Base-by-base conservation (phyloP, 2,797 vertebrate species). In the Catostomus latipinnis region DNA sequence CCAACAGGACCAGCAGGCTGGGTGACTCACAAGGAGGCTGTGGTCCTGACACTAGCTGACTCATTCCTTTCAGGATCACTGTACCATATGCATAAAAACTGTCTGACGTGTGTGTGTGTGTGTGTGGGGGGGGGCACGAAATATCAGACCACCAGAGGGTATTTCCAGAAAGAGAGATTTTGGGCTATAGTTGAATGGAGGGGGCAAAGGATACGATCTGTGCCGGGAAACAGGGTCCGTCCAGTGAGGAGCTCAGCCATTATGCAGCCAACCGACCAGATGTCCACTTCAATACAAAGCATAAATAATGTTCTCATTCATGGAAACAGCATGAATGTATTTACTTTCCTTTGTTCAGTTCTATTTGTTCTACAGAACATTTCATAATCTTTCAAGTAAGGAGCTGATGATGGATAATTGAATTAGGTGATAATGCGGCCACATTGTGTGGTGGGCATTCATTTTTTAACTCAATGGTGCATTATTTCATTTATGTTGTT, bases 261-360 rank as follows among this genome's bases (percentile, higher is more conserved):
- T 91, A 99, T 99, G 94, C 98, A 99, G 83, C 98, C 98, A 90
- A 99, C 98, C 61, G 98, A 99, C 98, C 98, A 99, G 92, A 99
- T 99, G 92, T 99, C 98, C 92, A 99, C 97, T 99, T 82, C 86
- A 83, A 88, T 87, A 90, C 34, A 81, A 45, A 34, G 63, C 63
- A 66, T 52, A 46, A 50, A 14, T n/a, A 3, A 4, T 18, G 4
- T 18, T 52, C 13, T 65, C 50, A 65, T 65, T 65, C 0, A 6
- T 50, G n/a, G 6, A 45, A 65, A 12, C 34, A 63, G 54, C 8
- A 75, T 6, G 13, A 34, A 34, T 34, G 34, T 34, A 34, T 34
- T 34, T 34, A 34, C 34, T 34, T 34, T 34, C 34, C 4, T 34
- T 4, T 34, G 34, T 3, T 34, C 34, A 34, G 34, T 34, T 3